Evolutionary conservation across 2,888 invertebrate species (phyloP).

Genomic region (Drosophila mimetica): DNA sequence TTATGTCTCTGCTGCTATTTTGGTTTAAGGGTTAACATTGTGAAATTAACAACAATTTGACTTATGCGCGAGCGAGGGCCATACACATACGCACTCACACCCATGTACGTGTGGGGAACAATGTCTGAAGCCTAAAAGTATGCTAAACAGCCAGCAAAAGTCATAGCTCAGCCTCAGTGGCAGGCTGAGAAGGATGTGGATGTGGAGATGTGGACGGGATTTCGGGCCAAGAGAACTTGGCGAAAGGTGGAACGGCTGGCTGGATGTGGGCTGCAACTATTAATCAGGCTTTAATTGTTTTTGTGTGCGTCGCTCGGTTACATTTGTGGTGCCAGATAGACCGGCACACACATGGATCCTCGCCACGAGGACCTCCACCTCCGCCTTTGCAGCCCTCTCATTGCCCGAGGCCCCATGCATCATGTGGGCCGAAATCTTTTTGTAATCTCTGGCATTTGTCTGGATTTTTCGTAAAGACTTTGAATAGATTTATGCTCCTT

Average conservation of each 20-base stretch:
- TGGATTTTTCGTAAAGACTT: conserved; percentile 80
- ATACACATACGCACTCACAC: conserved; percentile 8
- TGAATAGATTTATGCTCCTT: conserved; percentile 79
- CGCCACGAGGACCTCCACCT: conserved; percentile 5
- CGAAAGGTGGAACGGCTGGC: conserved; percentile 68
- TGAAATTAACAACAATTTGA: conserved; percentile 79
- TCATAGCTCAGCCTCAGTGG: conserved; percentile 67
- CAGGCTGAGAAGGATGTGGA: conserved; percentile 6
- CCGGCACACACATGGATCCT: conserved; percentile 31
- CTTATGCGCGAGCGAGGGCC: conserved; percentile 67
- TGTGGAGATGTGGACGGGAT: conserved; percentile 4
- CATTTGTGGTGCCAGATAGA: conserved; percentile 51
- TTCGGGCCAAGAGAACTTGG: conserved; percentile 52
- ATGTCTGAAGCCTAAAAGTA: conserved; percentile 71
- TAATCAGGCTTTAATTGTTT: conserved; percentile 80
- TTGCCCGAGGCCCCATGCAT: conserved; percentile 62
- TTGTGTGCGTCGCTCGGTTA: conserved; percentile 55
- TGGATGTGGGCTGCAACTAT: conserved; percentile 76
- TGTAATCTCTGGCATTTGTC: conserved; percentile 81
- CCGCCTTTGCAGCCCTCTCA: neutral
- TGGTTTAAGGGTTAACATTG: conserved; percentile 74
- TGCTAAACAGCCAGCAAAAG: conserved; percentile 77
- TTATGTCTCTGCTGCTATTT: conserved; percentile 61
- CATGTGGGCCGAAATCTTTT: conserved; percentile 80
- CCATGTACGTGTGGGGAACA: conserved; percentile 22